Base-by-base conservation (phyloP, 1,140 invertebrate species). In the Rhyacophila brunnea region DNA sequence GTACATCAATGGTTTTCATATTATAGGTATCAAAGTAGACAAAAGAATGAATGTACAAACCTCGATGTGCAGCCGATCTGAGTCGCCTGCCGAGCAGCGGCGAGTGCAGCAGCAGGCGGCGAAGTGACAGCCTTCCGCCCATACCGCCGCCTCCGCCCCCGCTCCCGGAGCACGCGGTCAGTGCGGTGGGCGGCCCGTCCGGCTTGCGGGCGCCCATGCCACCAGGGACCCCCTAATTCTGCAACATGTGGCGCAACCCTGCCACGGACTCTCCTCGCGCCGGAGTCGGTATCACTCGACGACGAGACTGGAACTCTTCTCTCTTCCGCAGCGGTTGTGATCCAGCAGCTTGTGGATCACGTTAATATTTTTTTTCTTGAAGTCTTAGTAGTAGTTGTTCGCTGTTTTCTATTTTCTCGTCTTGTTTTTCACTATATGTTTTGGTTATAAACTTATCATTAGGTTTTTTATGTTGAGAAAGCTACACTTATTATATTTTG, bases 31-130 rank as follows among this genome's bases (percentile, higher is more conserved):
- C n/a, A n/a, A n/a, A n/a, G n/a, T n/a, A n/a, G n/a, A n/a, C n/a
- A n/a, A n/a, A 40, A 13, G 11, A n/a, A 40, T 40, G 3, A 40
- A 40, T 54, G 15, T n/a, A 28, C 40, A 46, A 49, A 65, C 62
- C 62, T 60, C 62, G 46, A 38, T 65, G 58, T 6, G 62, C 58
- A 5, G 62, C 62, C n/a, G 49, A 58, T 38, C 58, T 35, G n/a
- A 65, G 43, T 11, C 62, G 53, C 35, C 53, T 54, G 1, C 62
- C 62, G 7, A 65, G 20, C 10, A 65, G 58, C 2, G 62, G 62
- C 9, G 62, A 65, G 43, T 65, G 53, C n/a, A 65, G 54, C 13
- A 65, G 43, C 23, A 65, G 40, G 6, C 58, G 53, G 20, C 62
- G 53, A 5, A 65, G 54, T 18, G 62, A 65, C 36, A 65, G 46